Evolutionary conservation across 2,888 invertebrate genomes (phyloP).

Genomic region (Rhingia campestris): DNA sequence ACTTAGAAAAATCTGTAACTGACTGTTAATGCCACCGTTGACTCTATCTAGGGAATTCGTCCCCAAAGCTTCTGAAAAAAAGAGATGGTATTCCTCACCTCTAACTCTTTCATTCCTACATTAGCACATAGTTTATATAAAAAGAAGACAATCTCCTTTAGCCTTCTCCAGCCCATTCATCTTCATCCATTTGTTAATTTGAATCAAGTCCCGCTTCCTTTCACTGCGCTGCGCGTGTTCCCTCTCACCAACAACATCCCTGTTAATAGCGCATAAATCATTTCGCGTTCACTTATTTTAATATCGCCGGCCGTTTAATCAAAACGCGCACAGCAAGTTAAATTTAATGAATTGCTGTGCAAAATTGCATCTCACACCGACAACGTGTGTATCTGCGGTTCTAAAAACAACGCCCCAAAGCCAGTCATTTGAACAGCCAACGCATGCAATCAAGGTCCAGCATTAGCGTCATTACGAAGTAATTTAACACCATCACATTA

Average conservation of each 20-base stretch:
- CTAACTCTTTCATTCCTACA: no score
- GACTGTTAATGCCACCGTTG: no score
- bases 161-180: no score
- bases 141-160: no score
- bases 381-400: constrained; percentile 3
- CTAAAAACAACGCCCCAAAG: constrained; percentile 50
- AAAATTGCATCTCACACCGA: constrained; percentile 47
- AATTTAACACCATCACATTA: constrained; percentile 71
- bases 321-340: constrained; percentile 40
- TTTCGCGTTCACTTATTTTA: constrained; percentile 15
- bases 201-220: no score
- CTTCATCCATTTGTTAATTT: no score
- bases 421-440: constrained; percentile 19
- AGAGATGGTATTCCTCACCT: no score
- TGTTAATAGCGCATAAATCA: constrained; percentile 11
- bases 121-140: no score
- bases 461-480: constrained; percentile 67
- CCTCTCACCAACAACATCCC: not conserved
- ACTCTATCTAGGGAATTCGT: no score
- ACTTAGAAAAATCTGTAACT: no score
- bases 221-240: no score
- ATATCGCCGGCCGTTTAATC: constrained; percentile 47
- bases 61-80: no score
- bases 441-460: constrained; percentile 55
- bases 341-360: constrained; percentile 54